Base-by-base conservation (phyloP, 1,140 invertebrate genomes). In the Proales similis region DNA sequence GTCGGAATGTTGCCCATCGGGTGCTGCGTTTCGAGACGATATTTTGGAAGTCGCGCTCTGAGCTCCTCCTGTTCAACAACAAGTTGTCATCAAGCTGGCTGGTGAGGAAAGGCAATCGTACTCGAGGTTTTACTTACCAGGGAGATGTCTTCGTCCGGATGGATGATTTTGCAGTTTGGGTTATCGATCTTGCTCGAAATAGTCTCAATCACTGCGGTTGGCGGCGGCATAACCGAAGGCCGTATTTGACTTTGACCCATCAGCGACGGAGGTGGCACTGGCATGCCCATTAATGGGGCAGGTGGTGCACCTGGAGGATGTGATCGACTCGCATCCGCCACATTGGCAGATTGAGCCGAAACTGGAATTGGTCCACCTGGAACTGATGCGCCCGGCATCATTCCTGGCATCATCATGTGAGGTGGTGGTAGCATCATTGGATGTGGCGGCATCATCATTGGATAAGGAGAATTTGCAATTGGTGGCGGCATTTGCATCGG, bases 61-160 rank as follows among this genome's bases (percentile, higher is more conserved):
- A 42, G 47, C 26, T 61, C 57, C 26, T 61, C 57, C 36, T 39
- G 20, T 14, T 14, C 20, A 39, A 4, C 2, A 39, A 14, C 4
- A 39, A 39, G n/a, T n/a, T n/a, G n/a, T n/a, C n/a, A n/a, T n/a
- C 2, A 39, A 4, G 20, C 4, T 14, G 2, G n/a, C 2, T 4
- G 2, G 3, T 39, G 2, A 2, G n/a, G 20, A 14, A 14, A 14
- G 4, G 2, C 20, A 3, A 4, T 39, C 36, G 20, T 2, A 39
- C n/a, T 2, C n/a, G 20, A 39, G 2, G 20, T 39, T 39, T 2
- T 3, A 39, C 20, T 39, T 39, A 39, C 36, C n/a, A 61, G 26
- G 11, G 57, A 61, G n/a, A 61, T 61, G 26, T 61, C 57, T 11
- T 61, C 26, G 33, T 61, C 57, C 29, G 57, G 57, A 61, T 61